phyloP scores from a whole-genome alignment of 1,140 invertebrate genomes.

The Zophobas morio region DNA sequence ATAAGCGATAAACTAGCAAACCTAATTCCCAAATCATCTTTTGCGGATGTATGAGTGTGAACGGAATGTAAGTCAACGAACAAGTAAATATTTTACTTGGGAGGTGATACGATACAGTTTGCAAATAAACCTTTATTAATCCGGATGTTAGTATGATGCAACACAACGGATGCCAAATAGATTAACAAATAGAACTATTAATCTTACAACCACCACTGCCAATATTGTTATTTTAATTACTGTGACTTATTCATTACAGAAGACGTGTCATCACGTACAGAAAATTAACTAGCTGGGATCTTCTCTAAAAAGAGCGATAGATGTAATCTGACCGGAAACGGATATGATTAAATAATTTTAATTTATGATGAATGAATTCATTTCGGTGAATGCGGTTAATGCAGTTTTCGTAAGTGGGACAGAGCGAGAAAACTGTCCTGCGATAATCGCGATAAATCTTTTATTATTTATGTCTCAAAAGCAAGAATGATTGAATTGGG shows the following conservation, averaged over 20 bases:
- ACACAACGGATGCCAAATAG: background rate
- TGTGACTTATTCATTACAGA: too few relatives aligned
- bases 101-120: background rate
- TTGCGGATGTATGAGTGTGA: background rate
- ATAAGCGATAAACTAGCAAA: background rate
- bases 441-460: conserved; percentile 6
- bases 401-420: conserved; percentile 17
- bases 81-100: background rate
- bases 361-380: conserved; percentile 5
- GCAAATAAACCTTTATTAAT: conserved; percentile 20
- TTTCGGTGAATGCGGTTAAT: conserved; percentile 7
- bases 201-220: too few relatives aligned
- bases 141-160: conserved; percentile 20
- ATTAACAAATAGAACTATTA: background rate
- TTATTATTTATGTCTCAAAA: conserved; percentile 28
- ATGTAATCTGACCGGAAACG: conserved; percentile 50
- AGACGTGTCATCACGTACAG: background rate
- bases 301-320: conserved; percentile 27
- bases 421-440: conserved; percentile 19
- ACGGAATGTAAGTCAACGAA: background rate
- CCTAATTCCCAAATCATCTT: too few relatives aligned
- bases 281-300: conserved; percentile 15
- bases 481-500: conserved; percentile 32
- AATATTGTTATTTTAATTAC: too few relatives aligned
- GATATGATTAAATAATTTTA: conserved; percentile 51